Evolutionary conservation across 2,888 invertebrate genomes (phyloP), one percentile per base, ranked within the genome.

Genomic region (Oxycera nigricornis): DNA sequence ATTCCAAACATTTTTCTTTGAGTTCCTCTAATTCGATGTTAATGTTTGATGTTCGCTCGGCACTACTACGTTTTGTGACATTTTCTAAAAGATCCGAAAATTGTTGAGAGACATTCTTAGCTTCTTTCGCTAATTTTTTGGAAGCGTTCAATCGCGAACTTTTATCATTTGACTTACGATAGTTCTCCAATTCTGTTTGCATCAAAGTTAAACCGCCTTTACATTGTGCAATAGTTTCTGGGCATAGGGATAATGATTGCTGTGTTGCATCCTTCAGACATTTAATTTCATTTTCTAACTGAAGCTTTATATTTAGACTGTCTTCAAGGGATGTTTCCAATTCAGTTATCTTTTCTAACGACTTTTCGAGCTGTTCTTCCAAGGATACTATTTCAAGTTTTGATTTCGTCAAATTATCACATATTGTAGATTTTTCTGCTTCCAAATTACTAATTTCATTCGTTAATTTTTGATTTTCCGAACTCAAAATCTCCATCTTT

Each of bases 401-500:
- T 31, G 89, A 79, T 74, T 84, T 78, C 78, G 87, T 82, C 77
- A 87, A 84, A 79, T 83, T 85, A 73, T 79, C 84, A 80, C 88
- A 84, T 35, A 90, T 81, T 72, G 81, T 80, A 75, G 83, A 85
- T 78, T 89, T 89, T 78, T 89, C 87, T 24, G 84, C 85, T 74
- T 86, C 87, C 52, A 90, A 81, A 76, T 88, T 87, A 62, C 86
- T 84, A 59, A 90, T 85, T 80, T 87, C 86, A 70, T 86, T 79
- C 50, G 85, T 83, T 62, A 90, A 83, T 35, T 87, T 83, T 75
- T 88, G 87, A 82, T 91, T 90, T 85, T 91, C 91, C 9, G 84
- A 80, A 74, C 85, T 88, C n/a, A 91, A 83, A 77, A 86, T 87
- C 82, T 88, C 90, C 88, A 91, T 88, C 85, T 90, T 91, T 77